Percentiles rank a stretch among this genome's conserved stretches.
Evolutionary conservation across 2,113 vertebrate species (phyloP).

Genomic region (Dicrurus megarhynchus): DNA sequence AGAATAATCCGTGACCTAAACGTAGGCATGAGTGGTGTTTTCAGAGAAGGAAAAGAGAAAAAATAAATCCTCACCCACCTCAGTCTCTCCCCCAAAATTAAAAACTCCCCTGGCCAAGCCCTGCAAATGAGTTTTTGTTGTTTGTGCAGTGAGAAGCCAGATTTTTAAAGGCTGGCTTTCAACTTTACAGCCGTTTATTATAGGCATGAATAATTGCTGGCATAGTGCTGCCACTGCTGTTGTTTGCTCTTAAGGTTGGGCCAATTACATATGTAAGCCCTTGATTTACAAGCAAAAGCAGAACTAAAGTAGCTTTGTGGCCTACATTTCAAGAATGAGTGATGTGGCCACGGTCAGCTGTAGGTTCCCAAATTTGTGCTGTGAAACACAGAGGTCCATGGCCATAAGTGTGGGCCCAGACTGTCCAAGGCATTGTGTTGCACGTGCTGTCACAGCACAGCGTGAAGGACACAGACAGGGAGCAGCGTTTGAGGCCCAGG

Average conservation of each 20-base stretch:
- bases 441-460: not conserved
- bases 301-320: slow-evolving; percentile 39
- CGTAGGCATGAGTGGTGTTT: not conserved
- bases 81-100: not conserved
- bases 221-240: slow-evolving; percentile 21
- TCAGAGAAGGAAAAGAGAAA: not conserved
- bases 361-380: not conserved
- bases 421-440: not conserved
- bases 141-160: not conserved
- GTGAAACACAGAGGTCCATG: not conserved
- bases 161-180: slow-evolving; percentile 29
- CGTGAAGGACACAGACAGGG: not conserved
- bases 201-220: slow-evolving; percentile 64
- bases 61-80: not conserved
- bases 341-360: not conserved
- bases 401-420: not conserved
- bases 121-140: not conserved
- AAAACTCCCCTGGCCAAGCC: not conserved
- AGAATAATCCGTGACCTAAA: not conserved
- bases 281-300: slow-evolving; percentile 58
- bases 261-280: slow-evolving; percentile 58
- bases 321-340: not conserved
- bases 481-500: not conserved
- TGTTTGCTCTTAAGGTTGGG: slow-evolving; percentile 51
- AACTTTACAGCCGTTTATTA: slow-evolving; percentile 25